Conservation (phyloP, 2,888 invertebrate genomes). For the Alloplasta piceator region DNA sequence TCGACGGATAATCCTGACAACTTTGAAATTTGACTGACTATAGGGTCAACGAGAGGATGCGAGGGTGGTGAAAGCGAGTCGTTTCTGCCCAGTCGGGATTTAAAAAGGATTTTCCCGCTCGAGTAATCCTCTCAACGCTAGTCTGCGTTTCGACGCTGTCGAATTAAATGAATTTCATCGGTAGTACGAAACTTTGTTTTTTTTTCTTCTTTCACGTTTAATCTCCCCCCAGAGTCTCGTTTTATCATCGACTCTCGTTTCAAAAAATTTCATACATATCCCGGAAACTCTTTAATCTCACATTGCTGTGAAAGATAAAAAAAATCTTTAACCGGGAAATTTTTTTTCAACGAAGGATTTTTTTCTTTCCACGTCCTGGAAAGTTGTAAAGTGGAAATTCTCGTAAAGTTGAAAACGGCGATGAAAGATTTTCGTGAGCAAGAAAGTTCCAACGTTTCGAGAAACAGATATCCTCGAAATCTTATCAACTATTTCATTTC, state of each 20-base stretch:
- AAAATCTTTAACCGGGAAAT: background rate
- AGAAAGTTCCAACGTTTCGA: too few relatives aligned
- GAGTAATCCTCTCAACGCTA: conserved; percentile 37
- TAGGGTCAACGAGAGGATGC: too few relatives aligned
- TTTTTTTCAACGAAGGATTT: too few relatives aligned
- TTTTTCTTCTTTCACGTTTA: background rate
- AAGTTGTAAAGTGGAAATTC: too few relatives aligned
- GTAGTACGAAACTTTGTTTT: conserved; percentile 16
- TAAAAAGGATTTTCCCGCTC: conserved; percentile 32
- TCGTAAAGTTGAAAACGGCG: too few relatives aligned
- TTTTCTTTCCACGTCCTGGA: too few relatives aligned
- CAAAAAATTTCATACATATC: background rate
- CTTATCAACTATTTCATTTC: too few relatives aligned
- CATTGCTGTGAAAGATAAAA: background rate
- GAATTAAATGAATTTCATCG: conserved; percentile 35
- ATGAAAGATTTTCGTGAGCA: too few relatives aligned
- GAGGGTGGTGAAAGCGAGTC: background rate
- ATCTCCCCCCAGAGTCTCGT: background rate
- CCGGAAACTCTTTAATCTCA: too few relatives aligned
- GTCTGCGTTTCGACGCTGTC: conserved; percentile 27
- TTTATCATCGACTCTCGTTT: background rate
- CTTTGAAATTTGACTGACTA: too few relatives aligned
- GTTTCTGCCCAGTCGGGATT: conserved; percentile 39
- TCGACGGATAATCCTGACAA: conserved; percentile 26
- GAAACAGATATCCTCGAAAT: too few relatives aligned